phyloP scores from a whole-genome alignment of 2,113 vertebrate genomes.

The Chloebia gouldiae region DNA sequence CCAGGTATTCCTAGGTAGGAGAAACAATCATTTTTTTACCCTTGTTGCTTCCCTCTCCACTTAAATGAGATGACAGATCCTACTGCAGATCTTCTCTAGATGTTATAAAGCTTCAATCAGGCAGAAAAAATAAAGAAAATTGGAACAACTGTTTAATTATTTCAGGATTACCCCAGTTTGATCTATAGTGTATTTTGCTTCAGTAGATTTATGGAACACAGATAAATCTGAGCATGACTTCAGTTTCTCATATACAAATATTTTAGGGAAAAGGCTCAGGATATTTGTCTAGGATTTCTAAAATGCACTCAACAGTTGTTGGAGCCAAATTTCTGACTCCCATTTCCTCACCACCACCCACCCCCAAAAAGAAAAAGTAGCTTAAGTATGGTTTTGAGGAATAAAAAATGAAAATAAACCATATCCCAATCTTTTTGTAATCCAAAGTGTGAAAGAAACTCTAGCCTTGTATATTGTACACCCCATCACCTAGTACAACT shows the following conservation, averaged over 20 bases:
- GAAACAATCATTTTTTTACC: not conserved
- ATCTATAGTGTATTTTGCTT: not conserved
- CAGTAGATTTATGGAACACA: not conserved
- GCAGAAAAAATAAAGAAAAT: not conserved
- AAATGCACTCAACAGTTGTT: not conserved
- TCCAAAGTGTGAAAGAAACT: not conserved
- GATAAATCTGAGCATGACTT: not conserved
- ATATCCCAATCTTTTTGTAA: not conserved
- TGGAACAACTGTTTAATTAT: not conserved
- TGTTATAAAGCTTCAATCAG: not conserved
- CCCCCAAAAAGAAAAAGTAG: not conserved
- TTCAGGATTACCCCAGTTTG: not conserved
- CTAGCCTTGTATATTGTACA: not conserved
- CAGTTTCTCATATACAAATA: not conserved
- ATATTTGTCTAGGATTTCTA: not conserved
- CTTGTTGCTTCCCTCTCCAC: not conserved
- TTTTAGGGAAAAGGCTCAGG: not conserved
- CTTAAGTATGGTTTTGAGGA: not conserved
- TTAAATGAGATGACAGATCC: not conserved
- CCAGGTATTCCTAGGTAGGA: not conserved
- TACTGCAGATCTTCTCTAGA: not conserved
- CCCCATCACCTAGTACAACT: fast-evolving
- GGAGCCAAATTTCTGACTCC: not conserved
- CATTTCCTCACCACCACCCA: fast-evolving
- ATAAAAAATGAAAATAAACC: not conserved